Conservation (phyloP, 92 coral and sea anemone species). For the Porites lobata region DNA sequence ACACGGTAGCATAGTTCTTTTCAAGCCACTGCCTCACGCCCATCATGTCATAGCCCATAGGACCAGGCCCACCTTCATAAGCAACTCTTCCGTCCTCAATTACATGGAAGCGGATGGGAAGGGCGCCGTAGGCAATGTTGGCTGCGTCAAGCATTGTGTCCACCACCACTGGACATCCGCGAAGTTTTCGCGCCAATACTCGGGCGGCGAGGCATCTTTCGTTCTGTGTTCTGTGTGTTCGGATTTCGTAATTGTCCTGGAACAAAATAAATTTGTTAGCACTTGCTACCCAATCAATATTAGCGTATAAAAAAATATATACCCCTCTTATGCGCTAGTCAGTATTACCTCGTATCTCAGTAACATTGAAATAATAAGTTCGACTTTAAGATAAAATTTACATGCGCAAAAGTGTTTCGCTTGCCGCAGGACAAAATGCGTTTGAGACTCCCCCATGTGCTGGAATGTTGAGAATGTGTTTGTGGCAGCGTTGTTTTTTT, state of each 20-base stretch:
- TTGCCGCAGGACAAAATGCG: too few relatives aligned
- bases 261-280: background rate
- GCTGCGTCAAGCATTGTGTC: slow-evolving; percentile 94
- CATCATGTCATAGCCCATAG: slow-evolving; percentile 82
- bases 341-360: background rate
- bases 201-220: slow-evolving; percentile 87
- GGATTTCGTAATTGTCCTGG: slow-evolving; percentile 87
- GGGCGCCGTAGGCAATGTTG: slow-evolving; percentile 92
- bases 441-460: background rate
- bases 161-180: slow-evolving; percentile 85
- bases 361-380: background rate
- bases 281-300: too few relatives aligned
- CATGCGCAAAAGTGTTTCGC: background rate
- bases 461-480: background rate
- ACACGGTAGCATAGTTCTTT: background rate
- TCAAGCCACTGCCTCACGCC: slow-evolving; percentile 85
- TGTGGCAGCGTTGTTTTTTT: background rate
- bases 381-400: background rate
- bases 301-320: background rate
- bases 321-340: background rate
- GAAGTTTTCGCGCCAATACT: slow-evolving; percentile 63
- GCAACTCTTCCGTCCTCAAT: slow-evolving; percentile 74
- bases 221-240: slow-evolving; percentile 76
- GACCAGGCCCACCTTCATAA: slow-evolving; percentile 95
- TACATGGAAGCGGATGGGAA: slow-evolving; percentile 90